Conservation (phyloP, 2,797 vertebrate genomes). For the Holocentrus rufus region DNA sequence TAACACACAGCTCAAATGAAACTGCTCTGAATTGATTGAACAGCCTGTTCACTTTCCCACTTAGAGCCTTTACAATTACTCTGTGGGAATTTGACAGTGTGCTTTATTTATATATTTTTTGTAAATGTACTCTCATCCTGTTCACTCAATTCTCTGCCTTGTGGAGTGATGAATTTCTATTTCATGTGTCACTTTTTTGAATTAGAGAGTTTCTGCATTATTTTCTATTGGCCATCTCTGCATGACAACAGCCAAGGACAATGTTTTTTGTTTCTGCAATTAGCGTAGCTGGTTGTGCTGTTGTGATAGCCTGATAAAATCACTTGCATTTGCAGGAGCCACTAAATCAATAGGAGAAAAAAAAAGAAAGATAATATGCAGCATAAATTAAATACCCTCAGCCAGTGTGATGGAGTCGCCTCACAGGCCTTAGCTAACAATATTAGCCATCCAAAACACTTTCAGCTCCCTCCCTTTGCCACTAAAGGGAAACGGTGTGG, state of each 20-base stretch:
- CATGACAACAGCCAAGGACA: conserved; percentile 11
- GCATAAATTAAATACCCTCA: conserved; percentile 49
- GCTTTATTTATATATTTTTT: conserved; percentile 26
- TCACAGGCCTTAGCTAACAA: conserved; percentile 41
- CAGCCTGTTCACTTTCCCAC: conserved; percentile 37
- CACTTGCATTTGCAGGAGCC: conserved; percentile 53
- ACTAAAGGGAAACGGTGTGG: conserved; percentile 27
- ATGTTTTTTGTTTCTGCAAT: conserved; percentile 51
- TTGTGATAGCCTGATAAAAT: conserved; percentile 55
- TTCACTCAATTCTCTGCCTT: not conserved
- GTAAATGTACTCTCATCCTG: conserved; percentile 6
- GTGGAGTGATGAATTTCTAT: not conserved
- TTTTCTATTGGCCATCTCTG: not conserved
- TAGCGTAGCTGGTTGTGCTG: conserved; percentile 33
- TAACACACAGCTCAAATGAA: conserved; percentile 54
- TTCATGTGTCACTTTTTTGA: not conserved
- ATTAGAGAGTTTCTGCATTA: not conserved
- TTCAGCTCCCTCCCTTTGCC: conserved; percentile 22
- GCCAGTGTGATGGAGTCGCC: conserved; percentile 35
- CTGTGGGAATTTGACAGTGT: conserved; percentile 18
- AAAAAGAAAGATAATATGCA: conserved; percentile 60
- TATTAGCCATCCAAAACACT: conserved; percentile 29
- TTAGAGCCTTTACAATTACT: conserved; percentile 35
- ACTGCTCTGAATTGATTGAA: conserved; percentile 41
- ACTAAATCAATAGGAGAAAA: conserved; percentile 63